Evolutionary conservation across 2,113 vertebrate genomes (phyloP).

Genomic region (Gasterosteus nipponicus): DNA sequence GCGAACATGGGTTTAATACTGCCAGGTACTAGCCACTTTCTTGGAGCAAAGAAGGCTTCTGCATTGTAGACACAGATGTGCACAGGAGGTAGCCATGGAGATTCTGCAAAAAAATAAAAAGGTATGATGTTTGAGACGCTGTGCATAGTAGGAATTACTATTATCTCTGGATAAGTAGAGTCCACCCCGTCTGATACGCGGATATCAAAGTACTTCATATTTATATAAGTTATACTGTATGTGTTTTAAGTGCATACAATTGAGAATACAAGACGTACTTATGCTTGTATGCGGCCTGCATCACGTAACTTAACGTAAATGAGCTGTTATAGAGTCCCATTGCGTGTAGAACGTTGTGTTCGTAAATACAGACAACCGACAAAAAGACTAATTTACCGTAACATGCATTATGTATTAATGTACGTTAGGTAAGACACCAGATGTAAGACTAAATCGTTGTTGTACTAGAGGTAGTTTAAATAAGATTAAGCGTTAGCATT

Average conservation of each 20-base stretch:
- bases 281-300: too few relatives aligned
- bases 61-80: slow-evolving; percentile 66
- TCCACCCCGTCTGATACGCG: neutral
- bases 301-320: too few relatives aligned
- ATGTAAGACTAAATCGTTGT: neutral
- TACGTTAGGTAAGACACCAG: neutral
- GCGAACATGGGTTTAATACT: slow-evolving; percentile 20
- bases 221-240: neutral
- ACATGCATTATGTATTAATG: neutral
- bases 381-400: neutral
- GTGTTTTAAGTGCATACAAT: neutral
- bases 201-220: neutral
- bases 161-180: neutral
- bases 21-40: slow-evolving; percentile 19
- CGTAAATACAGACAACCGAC: neutral
- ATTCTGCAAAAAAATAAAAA: slow-evolving; percentile 40
- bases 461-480: neutral
- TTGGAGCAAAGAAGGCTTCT: slow-evolving; percentile 49
- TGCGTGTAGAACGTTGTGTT: neutral
- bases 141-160: neutral
- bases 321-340: neutral
- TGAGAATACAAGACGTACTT: neutral
- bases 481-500: neutral
- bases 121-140: neutral
- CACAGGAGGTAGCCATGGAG: slow-evolving; percentile 59